Percentiles rank a stretch among this genome's conserved stretches.
Conservation (phyloP, 2,888 invertebrate species). For the Syrista parreyssii region DNA sequence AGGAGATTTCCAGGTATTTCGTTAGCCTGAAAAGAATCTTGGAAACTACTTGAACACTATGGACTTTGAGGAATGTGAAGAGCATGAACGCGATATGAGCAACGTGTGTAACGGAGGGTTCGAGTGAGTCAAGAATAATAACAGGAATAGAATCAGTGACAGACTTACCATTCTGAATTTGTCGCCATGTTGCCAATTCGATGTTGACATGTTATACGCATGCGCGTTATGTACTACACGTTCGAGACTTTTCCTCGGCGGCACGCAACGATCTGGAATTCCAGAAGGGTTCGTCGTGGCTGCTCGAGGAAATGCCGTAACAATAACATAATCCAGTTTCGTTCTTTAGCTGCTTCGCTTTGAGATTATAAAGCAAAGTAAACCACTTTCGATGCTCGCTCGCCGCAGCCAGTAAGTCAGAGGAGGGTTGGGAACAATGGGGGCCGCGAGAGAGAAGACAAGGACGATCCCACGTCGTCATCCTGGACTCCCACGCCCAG, state of each 20-base stretch:
- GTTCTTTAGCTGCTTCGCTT: conserved; percentile 22
- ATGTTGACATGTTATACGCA: background rate
- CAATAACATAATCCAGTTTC: conserved; percentile 31
- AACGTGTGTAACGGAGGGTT: background rate
- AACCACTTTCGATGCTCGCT: conserved; percentile 59
- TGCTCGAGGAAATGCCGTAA: background rate
- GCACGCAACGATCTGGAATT: background rate
- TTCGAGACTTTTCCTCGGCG: background rate
- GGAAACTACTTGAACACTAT: background rate
- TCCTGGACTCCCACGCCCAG: conserved; percentile 15
- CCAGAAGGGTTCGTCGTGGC: background rate
- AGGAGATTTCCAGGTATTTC: background rate
- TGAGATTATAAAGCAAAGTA: conserved; percentile 40
- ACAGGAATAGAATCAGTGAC: background rate
- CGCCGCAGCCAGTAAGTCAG: conserved; percentile 26
- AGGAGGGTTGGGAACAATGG: conserved; percentile 50
- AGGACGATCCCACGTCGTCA: conserved; percentile 63
- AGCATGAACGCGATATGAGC: background rate
- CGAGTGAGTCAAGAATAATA: background rate
- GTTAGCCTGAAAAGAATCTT: background rate
- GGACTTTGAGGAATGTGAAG: background rate
- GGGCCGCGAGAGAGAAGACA: conserved; percentile 63
- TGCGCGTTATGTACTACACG: background rate
- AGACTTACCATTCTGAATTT: background rate
- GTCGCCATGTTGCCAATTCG: background rate